Evolutionary conservation across 2,888 invertebrate genomes (phyloP).

Genomic region (Gnatocerus cornutus): DNA sequence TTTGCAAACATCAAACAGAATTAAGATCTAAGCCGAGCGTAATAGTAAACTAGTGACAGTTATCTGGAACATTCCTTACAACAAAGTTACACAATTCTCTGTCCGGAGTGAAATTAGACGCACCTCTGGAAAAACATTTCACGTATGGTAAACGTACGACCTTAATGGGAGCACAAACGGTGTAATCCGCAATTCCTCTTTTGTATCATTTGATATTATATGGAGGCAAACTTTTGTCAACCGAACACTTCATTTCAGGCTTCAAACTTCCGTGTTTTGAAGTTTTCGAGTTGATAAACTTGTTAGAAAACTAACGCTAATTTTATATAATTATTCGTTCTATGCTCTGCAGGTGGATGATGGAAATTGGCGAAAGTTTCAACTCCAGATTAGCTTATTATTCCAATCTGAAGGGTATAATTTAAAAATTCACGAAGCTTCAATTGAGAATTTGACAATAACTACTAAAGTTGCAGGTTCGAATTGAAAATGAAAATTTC

Average conservation of each 20-base stretch:
- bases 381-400: neutral
- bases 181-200: constrained; percentile 3
- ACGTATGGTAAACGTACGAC: neutral
- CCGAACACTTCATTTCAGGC: constrained; percentile 16
- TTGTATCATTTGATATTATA: constrained; percentile 21
- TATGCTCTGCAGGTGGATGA: constrained; percentile 13
- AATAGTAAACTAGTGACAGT: neutral
- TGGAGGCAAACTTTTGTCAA: constrained; percentile 15
- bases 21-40: constrained; percentile 12
- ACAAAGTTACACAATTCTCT: constrained; percentile 1
- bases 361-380: neutral
- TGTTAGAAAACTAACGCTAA: constrained; percentile 28
- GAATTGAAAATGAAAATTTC: too few relatives aligned
- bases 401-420: neutral
- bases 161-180: neutral
- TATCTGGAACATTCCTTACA: neutral
- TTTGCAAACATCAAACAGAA: constrained; percentile 15
- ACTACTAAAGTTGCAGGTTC: too few relatives aligned
- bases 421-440: neutral
- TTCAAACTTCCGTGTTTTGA: constrained; percentile 7
- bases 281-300: constrained; percentile 33
- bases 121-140: constrained; percentile 1
- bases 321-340: constrained; percentile 29
- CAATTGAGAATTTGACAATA: too few relatives aligned
- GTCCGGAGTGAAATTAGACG: neutral